Conservation (phyloP, 53 echinoderm and acorn worm genomes). For the Hippasteria phrygiana region DNA sequence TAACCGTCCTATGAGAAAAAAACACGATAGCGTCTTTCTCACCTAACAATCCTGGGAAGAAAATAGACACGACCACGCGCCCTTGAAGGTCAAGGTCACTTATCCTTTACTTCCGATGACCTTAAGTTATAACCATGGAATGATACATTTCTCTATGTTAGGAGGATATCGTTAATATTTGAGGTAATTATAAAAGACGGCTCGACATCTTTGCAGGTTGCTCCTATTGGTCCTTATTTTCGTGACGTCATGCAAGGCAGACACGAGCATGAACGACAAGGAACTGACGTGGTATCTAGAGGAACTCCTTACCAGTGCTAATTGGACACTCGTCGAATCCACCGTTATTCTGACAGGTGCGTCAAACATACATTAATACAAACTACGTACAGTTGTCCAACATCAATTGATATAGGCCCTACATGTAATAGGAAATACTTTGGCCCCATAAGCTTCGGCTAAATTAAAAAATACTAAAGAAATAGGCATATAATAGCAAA, state of each 20-base stretch:
- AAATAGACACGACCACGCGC: too few species aligned
- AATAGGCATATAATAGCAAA: too few species aligned
- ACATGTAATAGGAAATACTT: background rate
- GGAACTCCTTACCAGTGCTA: background rate
- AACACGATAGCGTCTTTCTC: too few species aligned
- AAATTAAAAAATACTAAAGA: too few species aligned
- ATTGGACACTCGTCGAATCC: slow-evolving; percentile 11
- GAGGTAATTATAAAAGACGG: too few species aligned
- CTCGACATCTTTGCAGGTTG: background rate
- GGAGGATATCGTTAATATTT: too few species aligned
- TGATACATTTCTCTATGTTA: too few species aligned
- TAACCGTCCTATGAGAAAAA: too few species aligned
- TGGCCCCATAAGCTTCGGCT: background rate
- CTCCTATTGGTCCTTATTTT: slow-evolving; percentile 9
- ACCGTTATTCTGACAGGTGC: background rate
- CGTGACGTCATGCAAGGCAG: slow-evolving; percentile 34
- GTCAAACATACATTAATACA: background rate
- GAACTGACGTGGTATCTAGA: slow-evolving; percentile 5
- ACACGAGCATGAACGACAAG: slow-evolving; percentile 18
- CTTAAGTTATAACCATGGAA: too few species aligned
- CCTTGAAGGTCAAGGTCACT: too few species aligned
- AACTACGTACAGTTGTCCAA: background rate
- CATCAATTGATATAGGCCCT: background rate
- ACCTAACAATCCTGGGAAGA: too few species aligned
- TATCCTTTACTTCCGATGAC: too few species aligned